Evolutionary conservation across 2,888 invertebrate species (phyloP), one percentile per base, ranked within the genome.

Genomic region (Ganaspis brasiliensis): DNA sequence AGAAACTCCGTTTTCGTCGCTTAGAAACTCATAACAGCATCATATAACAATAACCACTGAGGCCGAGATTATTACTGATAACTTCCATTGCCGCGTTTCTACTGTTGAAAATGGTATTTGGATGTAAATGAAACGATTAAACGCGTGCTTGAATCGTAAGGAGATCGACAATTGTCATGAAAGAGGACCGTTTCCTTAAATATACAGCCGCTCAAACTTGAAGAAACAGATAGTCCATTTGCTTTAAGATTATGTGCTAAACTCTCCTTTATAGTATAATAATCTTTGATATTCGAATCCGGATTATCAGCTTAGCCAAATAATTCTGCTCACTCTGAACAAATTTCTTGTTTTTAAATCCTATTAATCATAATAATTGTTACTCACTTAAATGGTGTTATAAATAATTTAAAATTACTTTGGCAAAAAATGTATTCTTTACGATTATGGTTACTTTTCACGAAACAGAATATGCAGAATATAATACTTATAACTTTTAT

Each of bases 21-120:
- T 63, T 40, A 21, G 35, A 19, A 37, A 63, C 63, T 63, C 63
- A 37, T 63, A 37, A 63, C 37, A 21, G 37, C 63, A 63, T 63
- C 63, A 14, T 37, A 63, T 63, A 40, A 63, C 63, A 63, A 63
- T 63, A 63, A 63, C 37, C 40, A 14, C 63, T 63, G 14, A 37
- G 21, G 19, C 37, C 37, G 14, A 63, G 63, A 63, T 63, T 63
- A 63, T 63, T 63, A 35, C 63, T 40, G 63, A 63, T 63, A 63
- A 37, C 40, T 63, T 63, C 21, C 37, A 21, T 9, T 10, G 19
- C 10, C 10, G 35, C 35, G 10, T 61, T 61, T 61, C 63, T 14
- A 63, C 37, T 35, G 19, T 37, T 61, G 37, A 6, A 21, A 63
- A 63, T 63, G 63, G 40, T 21, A 35, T 63, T 63, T 63, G 21